A percentile compares a stretch with the other conserved stretches of the same genome.
Evolutionary conservation across 1,140 invertebrate species (phyloP).

Genomic region (Trichonephila inaurata): DNA sequence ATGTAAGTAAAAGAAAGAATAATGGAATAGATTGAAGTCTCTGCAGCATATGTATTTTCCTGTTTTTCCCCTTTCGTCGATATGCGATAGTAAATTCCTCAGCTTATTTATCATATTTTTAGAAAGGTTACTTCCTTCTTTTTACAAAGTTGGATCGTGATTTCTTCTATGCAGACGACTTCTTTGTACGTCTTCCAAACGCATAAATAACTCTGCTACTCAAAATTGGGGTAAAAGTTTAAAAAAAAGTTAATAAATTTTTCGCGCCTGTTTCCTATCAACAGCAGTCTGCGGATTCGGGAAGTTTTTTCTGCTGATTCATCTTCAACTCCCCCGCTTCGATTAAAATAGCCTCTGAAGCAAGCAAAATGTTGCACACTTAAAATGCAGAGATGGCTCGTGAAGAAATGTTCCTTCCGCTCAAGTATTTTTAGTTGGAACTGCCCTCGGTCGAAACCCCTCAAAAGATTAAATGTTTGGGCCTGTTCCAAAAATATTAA

Average conservation of each 20-base stretch:
- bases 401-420: not conserved
- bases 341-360: constrained; percentile 68
- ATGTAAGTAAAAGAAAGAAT: too few species aligned
- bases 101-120: not conserved
- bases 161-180: not conserved
- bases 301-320: constrained; percentile 59
- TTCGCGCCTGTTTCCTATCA: constrained; percentile 34
- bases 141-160: not conserved
- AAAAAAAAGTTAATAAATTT: constrained; percentile 42
- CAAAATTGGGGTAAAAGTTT: constrained; percentile 35
- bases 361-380: constrained; percentile 42
- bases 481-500: constrained; percentile 50
- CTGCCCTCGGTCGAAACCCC: constrained; percentile 3
- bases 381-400: constrained; percentile 65
- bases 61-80: too few species aligned
- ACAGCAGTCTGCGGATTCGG: not conserved
- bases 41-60: too few species aligned
- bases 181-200: constrained; percentile 2
- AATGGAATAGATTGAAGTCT: too few species aligned
- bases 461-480: constrained; percentile 44
- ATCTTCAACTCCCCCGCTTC: constrained; percentile 68
- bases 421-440: constrained; percentile 65
- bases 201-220: constrained; percentile 10
- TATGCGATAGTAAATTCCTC: too few species aligned
- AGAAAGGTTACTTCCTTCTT: not conserved